These are phyloP conservation scores for Theodoxus fluviatilis DNA, from an alignment of 2,888 invertebrate genomes.

Conservation along the genomic window DNA sequence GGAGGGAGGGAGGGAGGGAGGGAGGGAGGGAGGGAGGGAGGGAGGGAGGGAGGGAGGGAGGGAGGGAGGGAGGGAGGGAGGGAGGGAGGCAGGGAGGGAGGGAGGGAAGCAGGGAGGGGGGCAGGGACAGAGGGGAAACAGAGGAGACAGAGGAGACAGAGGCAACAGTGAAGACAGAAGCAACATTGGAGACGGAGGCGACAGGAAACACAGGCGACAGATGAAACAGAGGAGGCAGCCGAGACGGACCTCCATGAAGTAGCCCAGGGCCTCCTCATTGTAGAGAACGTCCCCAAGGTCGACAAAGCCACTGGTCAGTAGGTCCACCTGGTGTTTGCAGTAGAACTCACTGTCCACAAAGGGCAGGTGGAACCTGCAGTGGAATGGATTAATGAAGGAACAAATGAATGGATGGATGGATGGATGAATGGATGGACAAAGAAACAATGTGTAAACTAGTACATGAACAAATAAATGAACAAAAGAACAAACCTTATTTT, in stretches of 20 bases:
- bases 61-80: too few relatives aligned
- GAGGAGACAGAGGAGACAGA: background rate
- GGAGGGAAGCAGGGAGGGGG: too few relatives aligned
- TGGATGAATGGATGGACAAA: background rate
- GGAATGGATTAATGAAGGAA: too few relatives aligned
- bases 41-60: too few relatives aligned
- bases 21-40: too few relatives aligned
- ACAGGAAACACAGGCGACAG: too few relatives aligned
- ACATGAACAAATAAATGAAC: background rate
- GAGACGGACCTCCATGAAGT: constrained; percentile 84
- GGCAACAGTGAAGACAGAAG: too few relatives aligned
- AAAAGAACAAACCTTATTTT: background rate
- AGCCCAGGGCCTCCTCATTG: constrained; percentile 89
- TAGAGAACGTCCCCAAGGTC: constrained; percentile 86
- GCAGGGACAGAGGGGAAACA: too few relatives aligned
- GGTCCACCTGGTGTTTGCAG: constrained; percentile 91
- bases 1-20: too few relatives aligned
- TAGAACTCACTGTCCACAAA: constrained; percentile 86
- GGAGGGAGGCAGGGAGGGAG: too few relatives aligned
- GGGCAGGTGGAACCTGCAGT: constrained; percentile 76
- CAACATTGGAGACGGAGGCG: background rate
- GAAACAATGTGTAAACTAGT: background rate
- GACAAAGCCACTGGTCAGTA: constrained; percentile 81
- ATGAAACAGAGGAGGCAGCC: too few relatives aligned
- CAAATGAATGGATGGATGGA: constrained; percentile 12